Evolutionary conservation across 2,113 vertebrate genomes (phyloP).

Genomic region (Cyanistes caeruleus): DNA sequence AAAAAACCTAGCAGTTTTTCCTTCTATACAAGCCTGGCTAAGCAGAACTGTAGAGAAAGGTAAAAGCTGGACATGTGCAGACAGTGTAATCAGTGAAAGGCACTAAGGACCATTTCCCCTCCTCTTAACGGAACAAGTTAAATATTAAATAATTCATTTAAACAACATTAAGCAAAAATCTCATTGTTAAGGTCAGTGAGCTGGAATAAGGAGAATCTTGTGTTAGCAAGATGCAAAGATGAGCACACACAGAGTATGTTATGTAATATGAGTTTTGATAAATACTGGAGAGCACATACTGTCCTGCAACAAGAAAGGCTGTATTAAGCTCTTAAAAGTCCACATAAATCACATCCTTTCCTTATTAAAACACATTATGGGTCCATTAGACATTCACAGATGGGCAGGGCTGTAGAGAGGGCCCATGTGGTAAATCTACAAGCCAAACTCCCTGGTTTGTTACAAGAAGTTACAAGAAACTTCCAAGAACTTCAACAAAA

Average conservation of each 20-base stretch:
- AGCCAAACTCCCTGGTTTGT: neutral
- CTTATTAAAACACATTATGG: neutral
- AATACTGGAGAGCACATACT: neutral
- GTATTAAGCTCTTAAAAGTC: neutral
- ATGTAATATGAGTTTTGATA: neutral
- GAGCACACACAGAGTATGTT: neutral
- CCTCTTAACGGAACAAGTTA: conserved; percentile 49
- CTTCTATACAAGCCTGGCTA: neutral
- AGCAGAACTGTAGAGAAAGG: neutral
- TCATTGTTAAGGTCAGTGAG: neutral
- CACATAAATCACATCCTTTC: neutral
- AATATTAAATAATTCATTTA: neutral
- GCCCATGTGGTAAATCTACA: neutral
- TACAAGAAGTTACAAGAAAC: neutral
- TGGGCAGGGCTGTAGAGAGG: neutral
- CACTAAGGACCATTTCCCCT: conserved; percentile 61
- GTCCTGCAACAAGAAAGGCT: neutral
- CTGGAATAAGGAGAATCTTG: neutral
- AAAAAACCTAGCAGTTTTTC: neutral
- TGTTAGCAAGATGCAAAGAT: neutral
- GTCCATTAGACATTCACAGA: neutral
- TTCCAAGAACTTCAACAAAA: neutral
- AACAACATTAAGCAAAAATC: neutral
- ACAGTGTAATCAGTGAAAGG: conserved; percentile 65
- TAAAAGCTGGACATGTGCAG: conserved; percentile 42